These are phyloP conservation scores for Eriocheir sinensis DNA, from an alignment of 1,140 invertebrate species.

Conservation along the genomic window DNA sequence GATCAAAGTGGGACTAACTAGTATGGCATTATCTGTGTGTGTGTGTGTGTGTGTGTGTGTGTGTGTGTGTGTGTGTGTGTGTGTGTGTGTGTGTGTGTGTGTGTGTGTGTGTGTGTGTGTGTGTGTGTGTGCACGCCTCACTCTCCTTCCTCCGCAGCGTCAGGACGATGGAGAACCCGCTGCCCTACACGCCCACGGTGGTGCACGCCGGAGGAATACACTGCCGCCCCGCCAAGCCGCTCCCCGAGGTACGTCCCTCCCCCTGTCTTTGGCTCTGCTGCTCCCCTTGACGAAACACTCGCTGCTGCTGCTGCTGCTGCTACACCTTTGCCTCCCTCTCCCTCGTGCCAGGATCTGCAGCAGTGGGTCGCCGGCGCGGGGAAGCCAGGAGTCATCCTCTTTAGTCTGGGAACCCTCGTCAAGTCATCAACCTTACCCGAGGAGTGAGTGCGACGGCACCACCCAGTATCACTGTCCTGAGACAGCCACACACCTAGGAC, in stretches of 20 bases:
- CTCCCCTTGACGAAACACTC: not conserved
- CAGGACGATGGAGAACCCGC: too few relatives aligned
- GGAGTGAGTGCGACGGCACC: not conserved
- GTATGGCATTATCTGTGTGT: too few relatives aligned
- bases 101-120: slow-evolving; percentile 39
- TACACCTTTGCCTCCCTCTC: not conserved
- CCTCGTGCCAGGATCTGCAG: not conserved
- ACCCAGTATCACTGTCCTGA: too few relatives aligned
- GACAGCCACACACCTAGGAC: not conserved
- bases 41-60: too few relatives aligned
- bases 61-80: too few relatives aligned
- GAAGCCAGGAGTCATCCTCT: not conserved
- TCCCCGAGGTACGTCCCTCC: slow-evolving; percentile 15
- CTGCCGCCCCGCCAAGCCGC: slow-evolving; percentile 34
- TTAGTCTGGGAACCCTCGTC: not conserved
- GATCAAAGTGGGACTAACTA: too few relatives aligned
- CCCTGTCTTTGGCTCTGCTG: not conserved
- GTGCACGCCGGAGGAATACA: slow-evolving; percentile 40
- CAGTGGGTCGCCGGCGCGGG: not conserved
- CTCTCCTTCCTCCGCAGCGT: too few relatives aligned
- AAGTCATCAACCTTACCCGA: not conserved
- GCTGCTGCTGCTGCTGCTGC: not conserved
- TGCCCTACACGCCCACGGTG: slow-evolving; percentile 32
- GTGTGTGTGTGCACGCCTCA: slow-evolving; percentile 1
- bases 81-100: too few relatives aligned